Evolutionary conservation across 2,797 vertebrate species (phyloP).

Genomic region (Holocentrus rufus): DNA sequence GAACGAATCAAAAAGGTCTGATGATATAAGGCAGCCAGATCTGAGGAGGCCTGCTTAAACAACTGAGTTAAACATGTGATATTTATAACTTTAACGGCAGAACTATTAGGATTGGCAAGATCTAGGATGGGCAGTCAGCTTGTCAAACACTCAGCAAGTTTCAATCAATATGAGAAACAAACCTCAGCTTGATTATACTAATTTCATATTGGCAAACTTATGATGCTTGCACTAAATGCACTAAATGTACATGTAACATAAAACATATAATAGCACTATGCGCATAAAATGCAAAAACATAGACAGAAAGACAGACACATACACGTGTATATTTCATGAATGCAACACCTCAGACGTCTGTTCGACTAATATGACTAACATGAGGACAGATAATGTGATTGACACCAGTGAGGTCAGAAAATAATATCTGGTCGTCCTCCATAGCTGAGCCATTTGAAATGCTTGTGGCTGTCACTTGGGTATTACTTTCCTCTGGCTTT

Average conservation of each 20-base stretch:
- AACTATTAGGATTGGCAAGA: neutral
- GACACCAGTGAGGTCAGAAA: constrained; percentile 6
- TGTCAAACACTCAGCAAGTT: neutral
- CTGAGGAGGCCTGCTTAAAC: neutral
- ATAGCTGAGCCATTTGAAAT: neutral
- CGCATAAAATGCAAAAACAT: no score
- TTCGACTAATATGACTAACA: neutral
- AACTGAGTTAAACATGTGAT: neutral
- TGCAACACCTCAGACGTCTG: neutral
- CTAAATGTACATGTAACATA: no score
- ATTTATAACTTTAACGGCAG: neutral
- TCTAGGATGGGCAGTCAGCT: no score
- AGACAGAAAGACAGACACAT: neutral
- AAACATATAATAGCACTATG: no score
- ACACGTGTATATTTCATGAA: no score
- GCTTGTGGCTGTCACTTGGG: constrained; percentile 14
- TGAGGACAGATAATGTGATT: neutral
- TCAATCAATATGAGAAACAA: neutral
- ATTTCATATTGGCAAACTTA: neutral
- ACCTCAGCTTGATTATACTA: neutral
- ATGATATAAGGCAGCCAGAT: constrained; percentile 35
- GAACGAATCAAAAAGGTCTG: constrained; percentile 13
- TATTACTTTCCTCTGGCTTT: constrained; percentile 5
- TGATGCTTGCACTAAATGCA: no score
- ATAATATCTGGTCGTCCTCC: neutral